Conservation (phyloP, 2,113 vertebrate species). For the Trematomus loennbergii region DNA sequence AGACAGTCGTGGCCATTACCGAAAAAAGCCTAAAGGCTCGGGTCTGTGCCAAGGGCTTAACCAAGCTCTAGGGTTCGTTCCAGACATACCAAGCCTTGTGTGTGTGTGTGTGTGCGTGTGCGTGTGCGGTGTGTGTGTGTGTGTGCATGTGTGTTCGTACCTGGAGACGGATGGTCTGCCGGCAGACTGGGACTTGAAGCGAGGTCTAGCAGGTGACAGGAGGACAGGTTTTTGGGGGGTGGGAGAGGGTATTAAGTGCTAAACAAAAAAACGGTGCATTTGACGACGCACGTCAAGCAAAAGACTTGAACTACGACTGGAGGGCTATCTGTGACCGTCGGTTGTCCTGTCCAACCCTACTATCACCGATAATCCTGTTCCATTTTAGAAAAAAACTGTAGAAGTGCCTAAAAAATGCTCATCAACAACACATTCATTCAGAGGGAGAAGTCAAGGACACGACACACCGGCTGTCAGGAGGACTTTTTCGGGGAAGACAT, state of each 20-base stretch:
- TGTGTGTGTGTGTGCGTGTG: conserved; percentile 41
- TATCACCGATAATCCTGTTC: conserved; percentile 83
- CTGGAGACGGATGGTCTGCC: conserved; percentile 75
- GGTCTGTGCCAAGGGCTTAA: conserved; percentile 75
- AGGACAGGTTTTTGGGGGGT: conserved; percentile 17
- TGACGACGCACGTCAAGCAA: conserved; percentile 70
- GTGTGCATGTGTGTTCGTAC: conserved; percentile 36
- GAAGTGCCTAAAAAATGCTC: conserved; percentile 86
- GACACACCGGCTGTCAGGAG: conserved; percentile 39
- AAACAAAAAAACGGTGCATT: conserved; percentile 69
- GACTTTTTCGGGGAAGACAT: conserved; percentile 48
- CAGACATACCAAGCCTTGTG: conserved; percentile 68
- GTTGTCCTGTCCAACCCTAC: conserved; percentile 73
- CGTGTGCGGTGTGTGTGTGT: conserved; percentile 33
- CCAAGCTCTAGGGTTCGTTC: conserved; percentile 62
- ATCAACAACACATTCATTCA: conserved; percentile 68
- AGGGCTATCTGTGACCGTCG: conserved; percentile 79
- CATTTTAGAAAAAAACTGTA: conserved; percentile 84
- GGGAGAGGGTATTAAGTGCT: conserved; percentile 68
- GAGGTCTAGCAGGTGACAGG: conserved; percentile 54
- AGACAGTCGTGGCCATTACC: conserved; percentile 64
- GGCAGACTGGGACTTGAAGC: conserved; percentile 75
- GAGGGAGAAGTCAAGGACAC: conserved; percentile 48
- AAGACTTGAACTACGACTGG: conserved; percentile 78
- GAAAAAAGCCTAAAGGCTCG: conserved; percentile 59